Evolutionary conservation across 37 sponge, comb jelly and placozoan species (phyloP).

Genomic region (Chondrosia reniformis): DNA sequence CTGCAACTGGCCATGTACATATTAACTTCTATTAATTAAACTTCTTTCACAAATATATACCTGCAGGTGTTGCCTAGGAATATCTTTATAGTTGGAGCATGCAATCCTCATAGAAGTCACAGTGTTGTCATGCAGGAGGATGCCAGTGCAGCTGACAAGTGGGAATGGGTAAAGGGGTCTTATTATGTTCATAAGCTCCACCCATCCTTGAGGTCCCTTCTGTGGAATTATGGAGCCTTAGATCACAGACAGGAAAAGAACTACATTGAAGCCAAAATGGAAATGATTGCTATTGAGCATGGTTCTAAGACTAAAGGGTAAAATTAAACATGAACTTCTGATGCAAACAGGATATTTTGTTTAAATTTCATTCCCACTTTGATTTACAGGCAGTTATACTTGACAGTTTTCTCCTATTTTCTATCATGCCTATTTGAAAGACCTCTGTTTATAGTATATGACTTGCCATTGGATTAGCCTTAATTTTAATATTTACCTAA

Average conservation of each 20-base stretch:
- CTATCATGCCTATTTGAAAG: too few relatives aligned
- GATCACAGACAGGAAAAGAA: conserved; percentile 77
- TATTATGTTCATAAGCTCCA: conserved; percentile 84
- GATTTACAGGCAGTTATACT: too few relatives aligned
- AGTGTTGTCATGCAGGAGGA: conserved; percentile 51
- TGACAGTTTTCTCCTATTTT: too few relatives aligned
- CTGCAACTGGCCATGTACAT: background rate
- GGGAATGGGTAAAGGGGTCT: conserved; percentile 72
- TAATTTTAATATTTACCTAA: too few relatives aligned
- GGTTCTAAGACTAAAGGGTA: background rate
- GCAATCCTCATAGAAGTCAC: conserved; percentile 83
- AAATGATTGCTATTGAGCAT: conserved; percentile 34
- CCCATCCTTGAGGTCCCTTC: conserved; percentile 74
- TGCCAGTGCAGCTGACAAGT: background rate
- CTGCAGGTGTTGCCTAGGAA: conserved; percentile 56
- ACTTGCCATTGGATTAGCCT: too few relatives aligned
- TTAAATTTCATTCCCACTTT: too few relatives aligned
- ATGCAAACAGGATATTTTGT: too few relatives aligned
- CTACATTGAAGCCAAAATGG: conserved; percentile 78
- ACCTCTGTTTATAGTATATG: too few relatives aligned
- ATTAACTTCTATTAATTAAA: too few relatives aligned
- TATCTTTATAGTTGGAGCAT: conserved; percentile 76
- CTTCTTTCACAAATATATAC: too few relatives aligned
- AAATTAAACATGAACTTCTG: too few relatives aligned
- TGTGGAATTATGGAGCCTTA: conserved; percentile 91